phyloP scores from a whole-genome alignment of 2,113 vertebrate genomes.

The Paracanthobrama guichenoti region DNA sequence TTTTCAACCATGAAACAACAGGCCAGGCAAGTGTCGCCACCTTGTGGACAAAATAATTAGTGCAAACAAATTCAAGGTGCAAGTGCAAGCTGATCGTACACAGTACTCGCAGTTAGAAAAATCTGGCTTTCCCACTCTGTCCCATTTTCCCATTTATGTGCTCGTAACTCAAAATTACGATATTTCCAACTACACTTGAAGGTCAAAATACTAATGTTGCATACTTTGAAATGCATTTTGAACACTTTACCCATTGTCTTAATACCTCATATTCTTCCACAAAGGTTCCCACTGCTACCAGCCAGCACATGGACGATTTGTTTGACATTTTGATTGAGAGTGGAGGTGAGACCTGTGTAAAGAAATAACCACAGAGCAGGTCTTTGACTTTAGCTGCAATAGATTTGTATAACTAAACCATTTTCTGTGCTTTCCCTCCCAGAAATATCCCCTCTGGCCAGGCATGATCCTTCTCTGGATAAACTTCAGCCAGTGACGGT shows the following conservation, averaged over 20 bases:
- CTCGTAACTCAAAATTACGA: background rate
- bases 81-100: too few species aligned
- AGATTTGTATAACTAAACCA: background rate
- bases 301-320: conserved; percentile 98
- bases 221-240: background rate
- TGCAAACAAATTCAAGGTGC: background rate
- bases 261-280: background rate
- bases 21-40: background rate
- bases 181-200: background rate
- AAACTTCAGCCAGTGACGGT: conserved; percentile 90
- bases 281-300: conserved; percentile 87
- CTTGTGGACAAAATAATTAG: background rate
- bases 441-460: conserved; percentile 93
- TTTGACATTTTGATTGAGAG: conserved; percentile 98
- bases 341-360: conserved; percentile 80
- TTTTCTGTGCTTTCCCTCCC: background rate
- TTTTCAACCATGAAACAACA: background rate
- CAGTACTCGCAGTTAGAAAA: background rate
- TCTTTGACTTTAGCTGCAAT: background rate
- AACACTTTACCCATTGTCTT: background rate
- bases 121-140: background rate
- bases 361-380: background rate
- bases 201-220: background rate
- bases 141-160: background rate
- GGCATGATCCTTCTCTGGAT: conserved; percentile 82